Evolutionary conservation across 2,113 vertebrate species (phyloP).

Genomic region (Grantiella picta): DNA sequence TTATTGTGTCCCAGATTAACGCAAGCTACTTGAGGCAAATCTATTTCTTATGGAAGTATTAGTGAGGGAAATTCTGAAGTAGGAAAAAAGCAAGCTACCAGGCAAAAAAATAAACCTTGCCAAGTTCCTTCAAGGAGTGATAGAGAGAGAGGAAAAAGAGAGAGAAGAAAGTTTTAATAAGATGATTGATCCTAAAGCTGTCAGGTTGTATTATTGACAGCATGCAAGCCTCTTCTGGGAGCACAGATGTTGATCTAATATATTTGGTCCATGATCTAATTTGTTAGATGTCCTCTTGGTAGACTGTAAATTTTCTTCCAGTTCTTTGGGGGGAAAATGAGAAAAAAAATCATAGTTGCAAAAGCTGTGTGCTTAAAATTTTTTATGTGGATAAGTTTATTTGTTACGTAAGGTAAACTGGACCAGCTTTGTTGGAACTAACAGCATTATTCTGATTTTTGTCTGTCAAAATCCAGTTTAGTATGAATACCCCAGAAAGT

Average conservation of each 20-base stretch:
- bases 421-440: not conserved
- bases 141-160: not conserved
- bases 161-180: slow-evolving; percentile 43
- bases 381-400: not conserved
- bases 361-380: not conserved
- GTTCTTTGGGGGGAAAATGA: not conserved
- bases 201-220: slow-evolving; percentile 30
- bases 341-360: not conserved
- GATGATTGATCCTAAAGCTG: slow-evolving; percentile 54
- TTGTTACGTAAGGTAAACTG: not conserved
- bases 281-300: slow-evolving; percentile 29
- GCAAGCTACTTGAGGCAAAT: slow-evolving; percentile 41
- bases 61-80: slow-evolving; percentile 25
- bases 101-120: not conserved
- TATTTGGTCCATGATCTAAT: slow-evolving; percentile 29
- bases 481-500: not conserved
- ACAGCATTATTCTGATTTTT: not conserved
- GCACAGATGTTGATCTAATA: slow-evolving; percentile 46
- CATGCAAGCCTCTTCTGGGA: slow-evolving; percentile 35
- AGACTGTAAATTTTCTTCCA: not conserved
- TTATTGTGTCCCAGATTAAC: slow-evolving; percentile 41
- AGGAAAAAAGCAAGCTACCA: not conserved
- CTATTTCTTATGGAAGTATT: slow-evolving; percentile 18
- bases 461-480: not conserved
- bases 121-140: not conserved